phyloP scores from a whole-genome alignment of 2,888 invertebrate genomes.

The Synanthedon vespiformis region DNA sequence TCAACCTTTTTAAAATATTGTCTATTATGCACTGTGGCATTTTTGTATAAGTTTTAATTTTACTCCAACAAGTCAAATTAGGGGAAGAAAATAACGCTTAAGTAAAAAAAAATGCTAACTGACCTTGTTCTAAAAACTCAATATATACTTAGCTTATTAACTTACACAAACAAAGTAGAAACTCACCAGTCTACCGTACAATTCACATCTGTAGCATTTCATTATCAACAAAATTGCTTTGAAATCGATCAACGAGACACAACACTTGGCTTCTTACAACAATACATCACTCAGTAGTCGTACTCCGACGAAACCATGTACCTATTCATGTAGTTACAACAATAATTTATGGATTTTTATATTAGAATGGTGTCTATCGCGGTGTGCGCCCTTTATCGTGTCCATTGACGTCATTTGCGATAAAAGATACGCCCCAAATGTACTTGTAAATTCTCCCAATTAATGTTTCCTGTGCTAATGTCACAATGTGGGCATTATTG shows the following conservation, averaged over 20 bases:
- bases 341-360: constrained; percentile 15
- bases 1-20: too few species aligned
- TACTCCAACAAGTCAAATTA: too few species aligned
- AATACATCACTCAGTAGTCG: neutral
- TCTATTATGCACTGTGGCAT: too few species aligned
- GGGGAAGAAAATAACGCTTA: too few species aligned
- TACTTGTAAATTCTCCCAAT: neutral
- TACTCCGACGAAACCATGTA: too few species aligned
- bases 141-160: too few species aligned
- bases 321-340: neutral
- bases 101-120: too few species aligned
- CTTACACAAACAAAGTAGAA: neutral
- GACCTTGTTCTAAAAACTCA: too few species aligned
- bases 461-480: neutral
- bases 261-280: neutral
- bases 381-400: constrained; percentile 15
- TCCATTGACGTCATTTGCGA: constrained; percentile 22
- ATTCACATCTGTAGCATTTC: neutral
- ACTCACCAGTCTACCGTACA: neutral
- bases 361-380: constrained; percentile 22
- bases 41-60: too few species aligned
- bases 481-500: too few species aligned
- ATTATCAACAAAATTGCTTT: neutral
- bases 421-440: constrained; percentile 15
- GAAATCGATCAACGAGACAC: neutral